These are phyloP conservation scores for Coreius guichenoti DNA, from an alignment of 2,797 vertebrate species.

Conservation along the genomic window DNA sequence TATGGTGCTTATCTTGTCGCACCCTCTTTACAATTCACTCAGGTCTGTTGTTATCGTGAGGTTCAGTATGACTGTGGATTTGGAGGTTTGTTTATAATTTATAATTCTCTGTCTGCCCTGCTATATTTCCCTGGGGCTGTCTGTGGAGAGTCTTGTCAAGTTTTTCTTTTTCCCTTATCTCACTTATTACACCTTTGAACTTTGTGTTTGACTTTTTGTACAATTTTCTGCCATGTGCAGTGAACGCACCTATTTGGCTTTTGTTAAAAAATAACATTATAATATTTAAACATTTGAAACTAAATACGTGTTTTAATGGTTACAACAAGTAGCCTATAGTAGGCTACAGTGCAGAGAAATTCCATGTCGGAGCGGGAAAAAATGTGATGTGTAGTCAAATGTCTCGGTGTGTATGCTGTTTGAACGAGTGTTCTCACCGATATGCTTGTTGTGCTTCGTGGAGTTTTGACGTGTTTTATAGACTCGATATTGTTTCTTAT, in stretches of 20 bases:
- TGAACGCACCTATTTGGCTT: neutral
- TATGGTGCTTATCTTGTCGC: constrained; percentile 1
- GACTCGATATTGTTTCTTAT: too few species aligned
- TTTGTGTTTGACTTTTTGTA: constrained; percentile 6
- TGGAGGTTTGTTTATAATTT: constrained; percentile 11
- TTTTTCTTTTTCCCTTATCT: constrained; percentile 1
- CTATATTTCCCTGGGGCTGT: constrained; percentile 3
- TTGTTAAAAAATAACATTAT: too few species aligned
- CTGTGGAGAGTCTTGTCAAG: neutral
- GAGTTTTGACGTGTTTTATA: too few species aligned
- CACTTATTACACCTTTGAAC: constrained; percentile 27
- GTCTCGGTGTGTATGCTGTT: too few species aligned
- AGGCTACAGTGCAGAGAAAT: too few species aligned
- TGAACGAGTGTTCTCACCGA: too few species aligned
- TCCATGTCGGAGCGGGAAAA: too few species aligned
- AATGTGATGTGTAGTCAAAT: too few species aligned
- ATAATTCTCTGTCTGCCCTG: neutral
- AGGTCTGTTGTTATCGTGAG: constrained; percentile 11
- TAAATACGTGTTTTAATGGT: too few species aligned
- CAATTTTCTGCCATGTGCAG: neutral
- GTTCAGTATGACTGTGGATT: constrained; percentile 8
- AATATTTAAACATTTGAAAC: too few species aligned
- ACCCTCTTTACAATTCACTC: constrained; percentile 7
- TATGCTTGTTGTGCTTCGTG: too few species aligned
- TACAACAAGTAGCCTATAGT: too few species aligned